These are phyloP conservation scores for Xiphydria camelus DNA, from an alignment of 2,888 invertebrate species.

Conservation along the genomic window DNA sequence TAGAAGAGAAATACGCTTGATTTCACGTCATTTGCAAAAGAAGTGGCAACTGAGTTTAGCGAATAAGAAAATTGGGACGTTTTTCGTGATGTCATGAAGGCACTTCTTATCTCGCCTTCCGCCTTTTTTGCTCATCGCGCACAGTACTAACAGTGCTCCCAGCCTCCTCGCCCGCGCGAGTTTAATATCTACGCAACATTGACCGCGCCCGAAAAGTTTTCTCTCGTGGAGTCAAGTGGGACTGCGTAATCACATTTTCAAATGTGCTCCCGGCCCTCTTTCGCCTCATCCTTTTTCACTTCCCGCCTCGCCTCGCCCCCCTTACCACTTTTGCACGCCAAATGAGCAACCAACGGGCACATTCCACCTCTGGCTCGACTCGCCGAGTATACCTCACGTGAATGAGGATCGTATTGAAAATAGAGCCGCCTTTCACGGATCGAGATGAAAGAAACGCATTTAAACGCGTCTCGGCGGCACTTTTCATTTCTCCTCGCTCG, in stretches of 20 bases:
- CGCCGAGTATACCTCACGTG: background rate
- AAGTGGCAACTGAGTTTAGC: too few species aligned
- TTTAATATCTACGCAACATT: too few species aligned
- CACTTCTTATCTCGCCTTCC: too few species aligned
- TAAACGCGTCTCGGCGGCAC: constrained; percentile 20
- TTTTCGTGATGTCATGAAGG: too few species aligned
- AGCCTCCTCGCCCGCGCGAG: too few species aligned
- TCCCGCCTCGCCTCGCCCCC: background rate
- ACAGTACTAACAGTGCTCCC: too few species aligned
- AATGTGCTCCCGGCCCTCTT: background rate
- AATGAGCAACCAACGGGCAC: background rate
- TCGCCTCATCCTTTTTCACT: background rate
- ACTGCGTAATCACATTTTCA: background rate
- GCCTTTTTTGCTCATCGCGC: too few species aligned
- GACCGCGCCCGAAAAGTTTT: background rate
- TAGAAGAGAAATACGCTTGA: too few species aligned
- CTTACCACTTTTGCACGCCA: background rate
- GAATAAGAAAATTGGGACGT: too few species aligned
- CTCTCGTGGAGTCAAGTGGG: background rate
- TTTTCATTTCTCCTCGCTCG: background rate
- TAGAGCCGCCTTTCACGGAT: background rate
- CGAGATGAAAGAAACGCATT: constrained; percentile 27
- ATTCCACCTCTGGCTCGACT: background rate
- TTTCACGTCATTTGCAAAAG: too few species aligned
- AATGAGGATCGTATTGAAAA: constrained; percentile 4